phyloP scores from a whole-genome alignment of 23 tunicate genomes.

The Styela clava region DNA sequence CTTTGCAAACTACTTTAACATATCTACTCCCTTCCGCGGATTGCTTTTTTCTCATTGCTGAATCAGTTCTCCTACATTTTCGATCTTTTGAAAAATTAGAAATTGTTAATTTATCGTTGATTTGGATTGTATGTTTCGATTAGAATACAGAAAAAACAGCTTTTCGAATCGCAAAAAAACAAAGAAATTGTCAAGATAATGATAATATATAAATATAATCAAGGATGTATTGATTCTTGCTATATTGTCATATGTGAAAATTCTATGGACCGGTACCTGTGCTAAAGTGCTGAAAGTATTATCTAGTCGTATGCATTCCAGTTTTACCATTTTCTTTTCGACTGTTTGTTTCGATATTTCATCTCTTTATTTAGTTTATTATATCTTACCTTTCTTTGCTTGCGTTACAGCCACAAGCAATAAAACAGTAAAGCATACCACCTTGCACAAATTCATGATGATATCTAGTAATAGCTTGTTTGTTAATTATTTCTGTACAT shows the following conservation, averaged over 20 bases:
- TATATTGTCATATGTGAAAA: background rate
- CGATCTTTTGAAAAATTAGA: background rate
- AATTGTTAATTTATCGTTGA: too few species aligned
- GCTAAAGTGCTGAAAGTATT: too few species aligned
- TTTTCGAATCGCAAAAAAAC: too few species aligned
- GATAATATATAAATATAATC: background rate
- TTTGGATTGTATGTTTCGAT: too few species aligned
- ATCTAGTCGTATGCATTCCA: too few species aligned
- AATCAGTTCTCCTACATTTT: background rate
- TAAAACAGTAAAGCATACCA: background rate
- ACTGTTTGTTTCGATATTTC: too few species aligned
- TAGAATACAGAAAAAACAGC: too few species aligned
- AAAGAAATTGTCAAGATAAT: background rate
- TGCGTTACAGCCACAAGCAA: background rate
- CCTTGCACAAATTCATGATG: background rate
- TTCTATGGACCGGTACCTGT: too few species aligned
- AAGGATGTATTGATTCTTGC: background rate
- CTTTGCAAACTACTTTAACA: conserved; percentile 2
- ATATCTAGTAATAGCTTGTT: too few species aligned
- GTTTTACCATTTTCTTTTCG: too few species aligned
- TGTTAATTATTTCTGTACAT: too few species aligned
- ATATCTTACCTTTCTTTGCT: background rate
- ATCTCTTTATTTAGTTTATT: too few species aligned
- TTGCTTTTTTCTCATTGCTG: background rate
- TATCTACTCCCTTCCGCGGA: background rate